phyloP scores from a whole-genome alignment of 2,113 vertebrate genomes.

The Oreochromis spilurus region DNA sequence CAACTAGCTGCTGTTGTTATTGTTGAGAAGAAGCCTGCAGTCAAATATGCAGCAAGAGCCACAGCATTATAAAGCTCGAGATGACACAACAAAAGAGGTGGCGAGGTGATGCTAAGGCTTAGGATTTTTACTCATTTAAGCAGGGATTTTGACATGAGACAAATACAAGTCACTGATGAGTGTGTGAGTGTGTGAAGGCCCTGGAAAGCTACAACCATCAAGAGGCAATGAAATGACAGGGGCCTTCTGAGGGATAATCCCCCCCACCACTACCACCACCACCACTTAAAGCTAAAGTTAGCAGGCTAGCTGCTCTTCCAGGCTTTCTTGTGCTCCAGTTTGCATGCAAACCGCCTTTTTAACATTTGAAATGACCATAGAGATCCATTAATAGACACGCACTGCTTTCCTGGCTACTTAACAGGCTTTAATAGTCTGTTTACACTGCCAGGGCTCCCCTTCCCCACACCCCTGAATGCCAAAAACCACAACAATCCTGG shows the following conservation, averaged over 20 bases:
- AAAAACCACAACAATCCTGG: slow-evolving; percentile 23
- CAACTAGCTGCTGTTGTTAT: not conserved
- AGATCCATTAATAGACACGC: not conserved
- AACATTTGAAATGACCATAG: not conserved
- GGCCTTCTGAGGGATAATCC: slow-evolving; percentile 60
- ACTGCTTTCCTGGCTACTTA: not conserved
- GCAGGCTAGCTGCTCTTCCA: slow-evolving; percentile 39
- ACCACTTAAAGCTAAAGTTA: slow-evolving; percentile 48
- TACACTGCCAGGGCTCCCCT: not conserved
- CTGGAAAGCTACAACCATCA: slow-evolving; percentile 33
- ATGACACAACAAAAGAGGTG: not conserved
- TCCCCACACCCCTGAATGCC: not conserved
- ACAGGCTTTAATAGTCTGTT: not conserved
- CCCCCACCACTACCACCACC: not conserved
- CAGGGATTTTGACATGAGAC: not conserved
- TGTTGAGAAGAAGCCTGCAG: not conserved
- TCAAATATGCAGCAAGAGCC: not conserved
- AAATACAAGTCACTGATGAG: not conserved
- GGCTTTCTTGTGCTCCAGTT: not conserved
- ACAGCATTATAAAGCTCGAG: not conserved
- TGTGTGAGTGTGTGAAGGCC: slow-evolving; percentile 15
- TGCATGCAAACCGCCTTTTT: not conserved
- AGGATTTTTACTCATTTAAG: not conserved
- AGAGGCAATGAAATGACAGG: slow-evolving; percentile 45
- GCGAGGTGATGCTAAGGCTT: not conserved